Evolutionary conservation across 2,797 vertebrate species (phyloP).

Genomic region (Cyprinella venusta): DNA sequence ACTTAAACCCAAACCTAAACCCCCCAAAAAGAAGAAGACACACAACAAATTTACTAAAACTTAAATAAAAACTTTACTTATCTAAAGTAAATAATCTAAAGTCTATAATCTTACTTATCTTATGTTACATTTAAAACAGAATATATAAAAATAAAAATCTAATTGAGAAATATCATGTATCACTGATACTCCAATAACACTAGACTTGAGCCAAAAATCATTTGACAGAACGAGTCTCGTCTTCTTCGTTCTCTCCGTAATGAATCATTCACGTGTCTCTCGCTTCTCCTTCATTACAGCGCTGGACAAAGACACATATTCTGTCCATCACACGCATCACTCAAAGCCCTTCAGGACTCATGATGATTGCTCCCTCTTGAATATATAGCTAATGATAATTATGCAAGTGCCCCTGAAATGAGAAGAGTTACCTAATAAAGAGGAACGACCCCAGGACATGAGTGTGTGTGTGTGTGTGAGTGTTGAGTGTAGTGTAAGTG

Average conservation of each 20-base stretch:
- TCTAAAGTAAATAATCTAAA: no score
- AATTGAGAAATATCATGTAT: background rate
- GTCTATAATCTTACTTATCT: no score
- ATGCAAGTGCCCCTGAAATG: conserved; percentile 59
- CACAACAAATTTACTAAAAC: background rate
- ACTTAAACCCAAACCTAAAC: background rate
- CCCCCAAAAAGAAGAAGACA: no score
- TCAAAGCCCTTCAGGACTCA: conserved; percentile 40
- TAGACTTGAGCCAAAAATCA: background rate
- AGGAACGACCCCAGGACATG: conserved; percentile 31
- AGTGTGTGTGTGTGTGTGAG: background rate
- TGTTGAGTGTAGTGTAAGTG: no score
- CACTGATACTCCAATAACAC: background rate
- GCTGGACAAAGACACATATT: conserved; percentile 52
- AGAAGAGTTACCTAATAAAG: conserved; percentile 60
- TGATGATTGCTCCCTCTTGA: conserved; percentile 57
- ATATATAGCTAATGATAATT: conserved; percentile 63
- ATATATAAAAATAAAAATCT: background rate
- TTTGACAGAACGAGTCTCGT: background rate
- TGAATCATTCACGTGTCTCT: conserved; percentile 49
- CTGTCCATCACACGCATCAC: conserved; percentile 32
- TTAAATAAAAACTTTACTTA: background rate
- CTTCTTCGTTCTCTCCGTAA: background rate
- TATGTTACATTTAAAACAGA: background rate
- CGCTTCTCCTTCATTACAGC: background rate